A percentile compares a stretch with the other conserved stretches of the same genome.
Evolutionary conservation across 1,140 invertebrate genomes (phyloP).

Genomic region (Planococcus citri): DNA sequence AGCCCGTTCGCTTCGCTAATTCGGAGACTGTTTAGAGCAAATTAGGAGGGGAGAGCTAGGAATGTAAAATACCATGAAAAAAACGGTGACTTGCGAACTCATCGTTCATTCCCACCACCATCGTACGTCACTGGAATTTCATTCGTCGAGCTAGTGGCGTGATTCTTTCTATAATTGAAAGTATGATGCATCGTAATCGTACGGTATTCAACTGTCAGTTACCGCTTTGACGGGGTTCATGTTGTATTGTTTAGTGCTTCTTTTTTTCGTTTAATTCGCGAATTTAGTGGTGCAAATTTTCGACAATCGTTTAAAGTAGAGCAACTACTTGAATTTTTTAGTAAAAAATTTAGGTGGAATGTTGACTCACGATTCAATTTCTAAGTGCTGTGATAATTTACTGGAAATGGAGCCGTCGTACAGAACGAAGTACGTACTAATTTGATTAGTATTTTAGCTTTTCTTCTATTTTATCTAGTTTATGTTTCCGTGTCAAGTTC

Average conservation of each 20-base stretch:
- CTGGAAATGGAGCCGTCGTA: conserved; percentile 23
- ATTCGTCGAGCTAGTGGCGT: conserved; percentile 18
- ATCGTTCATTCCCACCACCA: conserved; percentile 10
- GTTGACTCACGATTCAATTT: conserved; percentile 26
- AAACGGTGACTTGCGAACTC: too few relatives aligned
- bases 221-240: conserved; percentile 24
- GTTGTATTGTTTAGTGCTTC: conserved; percentile 13
- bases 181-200: conserved; percentile 15
- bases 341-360: conserved; percentile 25
- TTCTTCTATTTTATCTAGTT: too few relatives aligned
- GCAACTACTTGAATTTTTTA: conserved; percentile 22
- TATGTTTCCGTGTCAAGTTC: too few relatives aligned
- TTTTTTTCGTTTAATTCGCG: conserved; percentile 1
- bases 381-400: conserved; percentile 22
- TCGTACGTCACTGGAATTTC: conserved; percentile 1
- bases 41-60: too few relatives aligned
- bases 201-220: not conserved
- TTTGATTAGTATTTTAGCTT: not conserved
- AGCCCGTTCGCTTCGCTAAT: too few relatives aligned
- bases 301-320: conserved; percentile 24
- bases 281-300: not conserved
- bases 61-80: too few relatives aligned
- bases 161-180: conserved; percentile 26
- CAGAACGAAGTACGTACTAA: conserved; percentile 22
- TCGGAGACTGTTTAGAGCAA: too few relatives aligned